Conservation (phyloP, 2,797 vertebrate genomes). For the Adrianichthys oophorus region DNA sequence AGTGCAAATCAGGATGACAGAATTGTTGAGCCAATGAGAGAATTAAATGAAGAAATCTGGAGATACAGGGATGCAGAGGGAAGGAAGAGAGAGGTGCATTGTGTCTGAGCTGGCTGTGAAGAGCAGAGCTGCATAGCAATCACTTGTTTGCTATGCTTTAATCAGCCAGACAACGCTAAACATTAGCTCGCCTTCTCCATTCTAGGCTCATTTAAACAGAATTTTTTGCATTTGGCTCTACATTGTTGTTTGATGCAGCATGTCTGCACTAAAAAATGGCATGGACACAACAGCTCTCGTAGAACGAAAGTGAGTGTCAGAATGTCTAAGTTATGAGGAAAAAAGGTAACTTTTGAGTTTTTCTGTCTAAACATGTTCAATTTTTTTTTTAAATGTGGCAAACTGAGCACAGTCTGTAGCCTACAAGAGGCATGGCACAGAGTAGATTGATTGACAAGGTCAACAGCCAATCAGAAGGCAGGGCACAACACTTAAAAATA, state of each 20-base stretch:
- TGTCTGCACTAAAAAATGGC: slow-evolving; percentile 12
- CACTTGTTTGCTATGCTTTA: slow-evolving; percentile 65
- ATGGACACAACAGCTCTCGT: not conserved
- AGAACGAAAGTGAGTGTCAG: not conserved
- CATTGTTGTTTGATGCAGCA: slow-evolving; percentile 17
- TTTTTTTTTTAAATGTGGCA: no score
- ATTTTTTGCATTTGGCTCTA: slow-evolving; percentile 39
- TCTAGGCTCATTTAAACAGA: slow-evolving; percentile 53
- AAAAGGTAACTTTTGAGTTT: not conserved
- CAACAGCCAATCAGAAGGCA: no score
- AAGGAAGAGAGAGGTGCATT: slow-evolving; percentile 66
- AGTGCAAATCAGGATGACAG: slow-evolving; percentile 28
- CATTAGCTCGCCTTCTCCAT: slow-evolving; percentile 59
- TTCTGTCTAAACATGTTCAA: no score
- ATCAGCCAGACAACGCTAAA: slow-evolving; percentile 65
- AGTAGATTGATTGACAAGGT: no score
- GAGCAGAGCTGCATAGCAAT: slow-evolving; percentile 74
- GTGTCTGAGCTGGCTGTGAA: slow-evolving; percentile 62
- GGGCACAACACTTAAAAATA: no score
- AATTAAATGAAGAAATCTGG: slow-evolving; percentile 36
- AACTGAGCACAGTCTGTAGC: no score
- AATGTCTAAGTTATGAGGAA: not conserved
- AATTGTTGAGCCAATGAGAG: slow-evolving; percentile 30
- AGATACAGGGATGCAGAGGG: slow-evolving; percentile 36
- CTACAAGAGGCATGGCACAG: no score